Percentiles rank a stretch among this genome's conserved stretches.
These are phyloP conservation scores for Zoanthus solanderi DNA, from an alignment of 92 coral and sea anemone genomes.

Conservation along the genomic window DNA sequence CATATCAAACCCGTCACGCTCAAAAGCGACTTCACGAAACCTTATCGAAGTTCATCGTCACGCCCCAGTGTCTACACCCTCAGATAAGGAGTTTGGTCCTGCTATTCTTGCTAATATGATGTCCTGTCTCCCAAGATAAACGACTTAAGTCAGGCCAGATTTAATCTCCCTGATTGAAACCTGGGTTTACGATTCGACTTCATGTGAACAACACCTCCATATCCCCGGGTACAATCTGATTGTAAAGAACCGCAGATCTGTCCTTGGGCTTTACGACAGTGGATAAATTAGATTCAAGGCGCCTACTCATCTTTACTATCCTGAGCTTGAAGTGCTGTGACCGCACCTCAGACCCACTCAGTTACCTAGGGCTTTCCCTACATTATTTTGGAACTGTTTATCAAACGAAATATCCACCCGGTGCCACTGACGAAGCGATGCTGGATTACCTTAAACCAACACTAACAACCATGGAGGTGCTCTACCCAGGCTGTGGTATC, in stretches of 20 bases:
- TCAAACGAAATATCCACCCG: slow-evolving; percentile 49
- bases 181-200: slow-evolving; percentile 17
- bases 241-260: slow-evolving; percentile 39
- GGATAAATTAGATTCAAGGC: slow-evolving; percentile 46
- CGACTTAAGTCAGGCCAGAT: slow-evolving; percentile 18
- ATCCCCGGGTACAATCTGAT: slow-evolving; percentile 33
- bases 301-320: slow-evolving; percentile 42
- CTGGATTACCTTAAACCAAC: slow-evolving; percentile 52
- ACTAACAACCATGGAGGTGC: slow-evolving; percentile 49
- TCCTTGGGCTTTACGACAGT: slow-evolving; percentile 24
- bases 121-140: slow-evolving; percentile 53
- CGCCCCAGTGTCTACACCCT: not conserved
- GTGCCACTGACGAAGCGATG: slow-evolving; percentile 67
- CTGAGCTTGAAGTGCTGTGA: slow-evolving; percentile 49
- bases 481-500: slow-evolving; percentile 58
- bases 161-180: slow-evolving; percentile 47
- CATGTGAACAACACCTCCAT: slow-evolving; percentile 37
- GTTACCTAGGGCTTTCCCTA: slow-evolving; percentile 50
- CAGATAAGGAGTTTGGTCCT: slow-evolving; percentile 19
- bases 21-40: no score
- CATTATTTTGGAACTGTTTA: slow-evolving; percentile 58
- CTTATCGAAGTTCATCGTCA: not conserved
- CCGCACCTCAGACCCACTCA: slow-evolving; percentile 39
- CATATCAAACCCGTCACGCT: no score
- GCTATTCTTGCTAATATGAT: slow-evolving; percentile 54